A percentile compares a stretch with the other conserved stretches of the same genome.
Conservation (phyloP, 1,140 invertebrate species). For the Drosophila pallidifrons region DNA sequence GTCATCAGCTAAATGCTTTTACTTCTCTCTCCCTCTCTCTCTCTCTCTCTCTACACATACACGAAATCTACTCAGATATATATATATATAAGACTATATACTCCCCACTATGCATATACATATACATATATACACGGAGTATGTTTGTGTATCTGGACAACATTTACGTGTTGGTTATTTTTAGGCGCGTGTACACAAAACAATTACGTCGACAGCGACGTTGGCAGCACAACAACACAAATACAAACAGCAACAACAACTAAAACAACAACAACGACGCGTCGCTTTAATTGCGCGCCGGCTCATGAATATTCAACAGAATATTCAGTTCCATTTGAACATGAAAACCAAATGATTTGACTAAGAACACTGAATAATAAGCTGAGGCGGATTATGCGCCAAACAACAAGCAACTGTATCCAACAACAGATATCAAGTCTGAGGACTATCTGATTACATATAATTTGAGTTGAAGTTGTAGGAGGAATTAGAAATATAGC, state of each 20-base stretch:
- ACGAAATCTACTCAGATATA: slow-evolving; percentile 14
- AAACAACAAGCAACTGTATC: background rate
- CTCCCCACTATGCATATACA: slow-evolving; percentile 19
- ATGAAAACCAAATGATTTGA: slow-evolving; percentile 31
- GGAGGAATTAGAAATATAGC: background rate
- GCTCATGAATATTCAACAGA: slow-evolving; percentile 44
- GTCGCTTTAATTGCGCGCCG: slow-evolving; percentile 49
- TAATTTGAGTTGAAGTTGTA: no score
- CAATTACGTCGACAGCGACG: slow-evolving; percentile 55
- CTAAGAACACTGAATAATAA: slow-evolving; percentile 36
- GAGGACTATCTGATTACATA: background rate
- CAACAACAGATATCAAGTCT: slow-evolving; percentile 1
- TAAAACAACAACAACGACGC: slow-evolving; percentile 1
- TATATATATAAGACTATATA: slow-evolving; percentile 25
- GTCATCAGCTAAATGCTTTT: slow-evolving; percentile 75
- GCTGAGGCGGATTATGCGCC: slow-evolving; percentile 9
- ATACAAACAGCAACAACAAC: background rate
- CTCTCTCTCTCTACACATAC: background rate
- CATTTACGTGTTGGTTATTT: slow-evolving; percentile 72
- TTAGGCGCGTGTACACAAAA: slow-evolving; percentile 65
- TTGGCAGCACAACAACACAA: slow-evolving; percentile 8
- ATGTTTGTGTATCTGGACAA: slow-evolving; percentile 51
- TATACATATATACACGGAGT: slow-evolving; percentile 29
- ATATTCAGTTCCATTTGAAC: slow-evolving; percentile 29
- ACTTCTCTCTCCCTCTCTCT: background rate